Conservation (phyloP, 2,113 vertebrate species). For the Sebastes schlegelii region DNA sequence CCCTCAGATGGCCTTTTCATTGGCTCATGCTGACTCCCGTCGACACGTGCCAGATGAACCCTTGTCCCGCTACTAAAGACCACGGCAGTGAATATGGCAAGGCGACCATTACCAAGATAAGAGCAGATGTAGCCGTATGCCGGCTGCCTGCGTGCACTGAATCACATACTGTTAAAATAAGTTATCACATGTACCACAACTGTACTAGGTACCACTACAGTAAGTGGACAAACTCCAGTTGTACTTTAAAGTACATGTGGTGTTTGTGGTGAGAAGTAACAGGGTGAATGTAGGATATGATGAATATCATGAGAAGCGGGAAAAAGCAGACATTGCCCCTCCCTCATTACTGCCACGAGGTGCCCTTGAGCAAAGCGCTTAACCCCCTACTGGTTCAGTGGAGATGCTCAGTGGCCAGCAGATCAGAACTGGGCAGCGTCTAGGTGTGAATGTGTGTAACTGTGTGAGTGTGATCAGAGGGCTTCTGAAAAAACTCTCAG, state of each 20-base stretch:
- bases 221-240: background rate
- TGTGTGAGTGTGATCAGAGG: background rate
- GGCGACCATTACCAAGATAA: conserved; percentile 50
- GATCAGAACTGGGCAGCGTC: background rate
- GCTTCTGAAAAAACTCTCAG: too few species aligned
- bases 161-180: conserved; percentile 42
- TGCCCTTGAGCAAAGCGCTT: conserved; percentile 7
- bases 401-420: conserved; percentile 5
- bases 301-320: background rate
- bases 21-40: conserved; percentile 51
- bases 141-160: conserved; percentile 58
- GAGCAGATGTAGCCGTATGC: conserved; percentile 64
- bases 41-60: conserved; percentile 51
- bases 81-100: conserved; percentile 42
- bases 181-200: background rate
- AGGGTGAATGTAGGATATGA: background rate
- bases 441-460: background rate
- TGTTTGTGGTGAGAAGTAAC: background rate
- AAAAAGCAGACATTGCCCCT: background rate
- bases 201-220: background rate
- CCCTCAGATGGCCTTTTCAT: conserved; percentile 71
- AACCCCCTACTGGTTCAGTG: background rate
- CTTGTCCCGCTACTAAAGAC: conserved; percentile 48
- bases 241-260: background rate
- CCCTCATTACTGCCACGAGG: background rate